A percentile compares a stretch with the other conserved stretches of the same genome.
Evolutionary conservation across 2,113 vertebrate genomes (phyloP).

Genomic region (Alligator sinensis): DNA sequence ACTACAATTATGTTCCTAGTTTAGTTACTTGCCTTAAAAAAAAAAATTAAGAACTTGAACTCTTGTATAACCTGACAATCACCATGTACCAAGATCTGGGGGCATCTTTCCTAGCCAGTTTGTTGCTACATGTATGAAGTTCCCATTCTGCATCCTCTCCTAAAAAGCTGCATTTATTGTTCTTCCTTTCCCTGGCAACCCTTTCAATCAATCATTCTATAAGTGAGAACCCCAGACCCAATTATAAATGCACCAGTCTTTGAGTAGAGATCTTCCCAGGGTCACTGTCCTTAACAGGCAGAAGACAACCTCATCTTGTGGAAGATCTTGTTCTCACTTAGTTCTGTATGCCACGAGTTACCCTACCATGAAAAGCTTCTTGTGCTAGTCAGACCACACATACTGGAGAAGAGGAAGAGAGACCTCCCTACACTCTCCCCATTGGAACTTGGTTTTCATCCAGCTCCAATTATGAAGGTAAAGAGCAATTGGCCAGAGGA

Average conservation of each 20-base stretch:
- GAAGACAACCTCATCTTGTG: not conserved
- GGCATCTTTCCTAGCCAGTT: not conserved
- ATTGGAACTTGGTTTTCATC: not conserved
- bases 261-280: no score
- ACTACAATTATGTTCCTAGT: not conserved
- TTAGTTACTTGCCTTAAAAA: not conserved
- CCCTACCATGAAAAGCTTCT: not conserved
- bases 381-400: not conserved
- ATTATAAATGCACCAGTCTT: not conserved
- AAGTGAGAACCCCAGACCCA: not conserved
- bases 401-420: not conserved
- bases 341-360: not conserved
- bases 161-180: not conserved
- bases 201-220: not conserved
- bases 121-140: not conserved
- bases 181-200: not conserved
- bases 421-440: not conserved
- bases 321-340: not conserved
- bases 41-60: not conserved
- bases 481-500: not conserved
- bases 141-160: not conserved
- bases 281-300: not conserved
- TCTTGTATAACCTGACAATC: not conserved
- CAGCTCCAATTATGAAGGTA: not conserved
- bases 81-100: not conserved